Conservation (phyloP, 2,113 vertebrate species). For the Lota lota region DNA sequence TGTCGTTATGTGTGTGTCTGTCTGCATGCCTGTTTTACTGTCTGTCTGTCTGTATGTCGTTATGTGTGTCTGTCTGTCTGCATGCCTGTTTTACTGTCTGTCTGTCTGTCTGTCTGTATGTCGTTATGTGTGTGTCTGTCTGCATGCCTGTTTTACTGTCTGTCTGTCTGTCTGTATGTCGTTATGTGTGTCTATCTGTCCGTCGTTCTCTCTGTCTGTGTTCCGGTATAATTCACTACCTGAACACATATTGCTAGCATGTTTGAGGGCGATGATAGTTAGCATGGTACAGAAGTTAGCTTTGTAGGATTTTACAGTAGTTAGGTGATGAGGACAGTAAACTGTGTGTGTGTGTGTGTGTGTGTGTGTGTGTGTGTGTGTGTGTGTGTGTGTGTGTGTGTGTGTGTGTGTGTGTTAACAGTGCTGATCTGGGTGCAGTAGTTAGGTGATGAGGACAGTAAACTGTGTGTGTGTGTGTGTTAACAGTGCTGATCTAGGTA, state of each 20-base stretch:
- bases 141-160: constrained; percentile 8
- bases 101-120: neutral
- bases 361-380: neutral
- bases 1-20: too few relatives aligned
- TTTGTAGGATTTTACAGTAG: neutral
- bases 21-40: constrained; percentile 1
- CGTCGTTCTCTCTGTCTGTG: neutral
- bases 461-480: neutral
- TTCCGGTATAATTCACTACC: neutral
- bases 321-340: too few relatives aligned
- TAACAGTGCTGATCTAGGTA: neutral
- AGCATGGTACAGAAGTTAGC: neutral
- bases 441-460: neutral
- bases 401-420: neutral
- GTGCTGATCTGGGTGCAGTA: neutral
- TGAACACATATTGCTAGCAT: constrained; percentile 15
- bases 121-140: too few relatives aligned
- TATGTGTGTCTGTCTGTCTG: neutral
- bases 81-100: neutral
- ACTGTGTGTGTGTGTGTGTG: too few relatives aligned
- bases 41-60: constrained; percentile 5
- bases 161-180: neutral
- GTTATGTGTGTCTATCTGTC: neutral
- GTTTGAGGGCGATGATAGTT: neutral
- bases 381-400: constrained; percentile 1